Percentiles rank a stretch among this genome's conserved stretches.
phyloP scores from a whole-genome alignment of 2,797 vertebrate species.

The Pteronotus mesoamericanus region DNA sequence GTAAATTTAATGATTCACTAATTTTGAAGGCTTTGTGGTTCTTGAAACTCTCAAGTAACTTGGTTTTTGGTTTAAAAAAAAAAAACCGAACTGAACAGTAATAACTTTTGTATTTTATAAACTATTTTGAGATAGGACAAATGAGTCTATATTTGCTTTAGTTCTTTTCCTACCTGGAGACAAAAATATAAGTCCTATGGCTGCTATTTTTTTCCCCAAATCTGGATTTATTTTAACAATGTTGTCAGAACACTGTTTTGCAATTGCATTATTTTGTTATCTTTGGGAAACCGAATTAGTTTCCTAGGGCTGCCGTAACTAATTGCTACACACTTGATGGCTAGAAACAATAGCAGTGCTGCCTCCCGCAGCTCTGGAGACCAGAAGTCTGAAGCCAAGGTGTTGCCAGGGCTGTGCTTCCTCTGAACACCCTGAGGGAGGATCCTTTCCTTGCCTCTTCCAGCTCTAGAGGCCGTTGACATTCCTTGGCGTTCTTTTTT shows the following conservation, averaged over 20 bases:
- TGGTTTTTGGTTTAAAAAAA: neutral
- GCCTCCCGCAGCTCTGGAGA: neutral
- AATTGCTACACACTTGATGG: neutral
- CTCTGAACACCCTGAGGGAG: neutral
- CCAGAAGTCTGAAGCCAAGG: neutral
- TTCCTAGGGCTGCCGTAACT: neutral
- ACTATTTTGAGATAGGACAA: neutral
- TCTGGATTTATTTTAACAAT: neutral
- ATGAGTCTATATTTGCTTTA: neutral
- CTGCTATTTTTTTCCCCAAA: neutral
- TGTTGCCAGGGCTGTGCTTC: too few relatives aligned
- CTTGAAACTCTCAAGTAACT: neutral
- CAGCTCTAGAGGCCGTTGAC: too few relatives aligned
- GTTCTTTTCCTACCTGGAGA: neutral
- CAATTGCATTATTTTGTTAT: neutral
- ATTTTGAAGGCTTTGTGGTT: neutral
- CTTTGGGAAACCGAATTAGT: neutral
- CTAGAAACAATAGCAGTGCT: neutral
- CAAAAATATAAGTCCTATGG: neutral
- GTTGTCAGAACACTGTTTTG: neutral
- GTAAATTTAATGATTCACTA: neutral
- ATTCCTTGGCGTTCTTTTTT: neutral
- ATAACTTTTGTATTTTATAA: slow-evolving; percentile 8
- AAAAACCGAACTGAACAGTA: neutral
- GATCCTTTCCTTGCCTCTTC: neutral